These are phyloP conservation scores for Ornithoptera priamus DNA, from an alignment of 2,888 invertebrate species.

Conservation along the genomic window DNA sequence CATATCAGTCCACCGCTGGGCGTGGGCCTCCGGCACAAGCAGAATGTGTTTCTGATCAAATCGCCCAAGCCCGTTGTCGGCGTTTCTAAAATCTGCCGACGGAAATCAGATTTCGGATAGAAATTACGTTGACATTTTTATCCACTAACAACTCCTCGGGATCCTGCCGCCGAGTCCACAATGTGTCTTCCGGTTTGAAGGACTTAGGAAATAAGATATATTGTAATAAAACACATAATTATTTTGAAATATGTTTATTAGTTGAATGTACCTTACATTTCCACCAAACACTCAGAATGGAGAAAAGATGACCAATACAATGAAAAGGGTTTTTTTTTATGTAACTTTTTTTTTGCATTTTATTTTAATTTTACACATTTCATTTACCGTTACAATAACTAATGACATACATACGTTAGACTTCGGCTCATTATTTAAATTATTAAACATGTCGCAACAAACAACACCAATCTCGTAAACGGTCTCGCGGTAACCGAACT, in stretches of 20 bases:
- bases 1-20: too few species aligned
- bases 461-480: constrained; percentile 11
- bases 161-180: too few species aligned
- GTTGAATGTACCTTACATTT: constrained; percentile 62
- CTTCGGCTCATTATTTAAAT: constrained; percentile 66
- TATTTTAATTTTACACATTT: constrained; percentile 50
- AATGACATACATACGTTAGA: constrained; percentile 46
- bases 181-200: too few species aligned
- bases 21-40: too few species aligned
- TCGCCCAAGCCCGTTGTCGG: too few species aligned
- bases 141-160: too few species aligned
- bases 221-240: constrained; percentile 35
- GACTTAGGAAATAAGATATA: too few species aligned
- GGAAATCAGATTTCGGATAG: too few species aligned
- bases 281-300: constrained; percentile 73
- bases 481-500: not conserved
- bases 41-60: too few species aligned
- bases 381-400: constrained; percentile 62
- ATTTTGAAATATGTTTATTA: constrained; percentile 61
- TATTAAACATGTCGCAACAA: constrained; percentile 54
- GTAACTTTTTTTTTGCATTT: constrained; percentile 44
- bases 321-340: constrained; percentile 43
- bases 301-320: constrained; percentile 68
- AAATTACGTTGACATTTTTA: too few species aligned
- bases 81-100: too few species aligned